Conservation (phyloP, 2,113 vertebrate genomes). For the Uria aalge region DNA sequence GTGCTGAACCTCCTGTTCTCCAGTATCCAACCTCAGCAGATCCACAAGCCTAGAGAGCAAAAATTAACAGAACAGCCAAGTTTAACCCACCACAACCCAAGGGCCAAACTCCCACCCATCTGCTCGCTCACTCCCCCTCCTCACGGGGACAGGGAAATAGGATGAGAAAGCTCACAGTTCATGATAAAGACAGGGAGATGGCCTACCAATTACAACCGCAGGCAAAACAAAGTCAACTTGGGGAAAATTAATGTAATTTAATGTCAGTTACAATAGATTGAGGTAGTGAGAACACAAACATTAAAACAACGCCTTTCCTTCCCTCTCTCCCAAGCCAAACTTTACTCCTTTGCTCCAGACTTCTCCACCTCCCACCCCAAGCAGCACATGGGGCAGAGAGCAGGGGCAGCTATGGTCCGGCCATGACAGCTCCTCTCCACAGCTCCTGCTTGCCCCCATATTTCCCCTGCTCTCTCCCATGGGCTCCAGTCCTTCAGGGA, state of each 20-base stretch:
- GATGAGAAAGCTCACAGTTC: neutral
- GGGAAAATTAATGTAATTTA: neutral
- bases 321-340: neutral
- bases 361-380: too few species aligned
- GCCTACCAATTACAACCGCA: neutral
- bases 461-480: neutral
- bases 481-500: neutral
- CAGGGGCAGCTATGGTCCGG: fast-evolving
- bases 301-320: fast-evolving
- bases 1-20: neutral
- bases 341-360: neutral
- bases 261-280: neutral
- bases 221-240: neutral
- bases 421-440: neutral
- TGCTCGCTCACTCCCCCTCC: neutral
- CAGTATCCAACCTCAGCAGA: neutral
- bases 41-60: neutral
- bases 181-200: neutral
- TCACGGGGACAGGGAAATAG: neutral
- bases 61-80: neutral
- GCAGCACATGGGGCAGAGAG: fast-evolving
- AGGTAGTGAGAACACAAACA: neutral
- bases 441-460: neutral
- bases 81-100: neutral
- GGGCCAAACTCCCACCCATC: neutral